phyloP scores from a whole-genome alignment of 1,140 invertebrate genomes.

The Eulimnadia texana region DNA sequence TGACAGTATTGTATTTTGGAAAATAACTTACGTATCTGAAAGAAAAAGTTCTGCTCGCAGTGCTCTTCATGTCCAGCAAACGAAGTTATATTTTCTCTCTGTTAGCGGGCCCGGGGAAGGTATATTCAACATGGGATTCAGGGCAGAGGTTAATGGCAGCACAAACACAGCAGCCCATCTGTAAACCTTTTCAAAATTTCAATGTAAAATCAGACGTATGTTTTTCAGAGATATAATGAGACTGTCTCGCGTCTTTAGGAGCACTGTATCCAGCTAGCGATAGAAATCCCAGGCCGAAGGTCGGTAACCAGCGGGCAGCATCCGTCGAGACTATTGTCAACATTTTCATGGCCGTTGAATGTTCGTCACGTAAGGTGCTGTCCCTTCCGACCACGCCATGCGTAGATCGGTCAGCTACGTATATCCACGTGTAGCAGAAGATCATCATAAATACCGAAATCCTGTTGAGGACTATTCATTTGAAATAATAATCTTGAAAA shows the following conservation, averaged over 20 bases:
- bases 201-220: not conserved
- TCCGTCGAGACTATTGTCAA: slow-evolving; percentile 40
- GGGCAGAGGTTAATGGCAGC: slow-evolving; percentile 32
- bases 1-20: no score
- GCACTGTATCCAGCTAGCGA: slow-evolving; percentile 25
- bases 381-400: slow-evolving; percentile 28
- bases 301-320: slow-evolving; percentile 41
- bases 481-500: not conserved
- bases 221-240: not conserved
- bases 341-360: slow-evolving; percentile 39
- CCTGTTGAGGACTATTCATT: slow-evolving; percentile 33
- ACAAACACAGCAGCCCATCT: slow-evolving; percentile 36
- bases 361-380: slow-evolving; percentile 28
- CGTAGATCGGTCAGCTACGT: slow-evolving; percentile 35
- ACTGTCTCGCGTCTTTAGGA: not conserved
- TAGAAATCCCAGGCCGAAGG: slow-evolving; percentile 34
- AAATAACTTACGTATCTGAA: no score
- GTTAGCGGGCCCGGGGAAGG: no score
- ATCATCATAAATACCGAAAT: slow-evolving; percentile 38
- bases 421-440: slow-evolving; percentile 42
- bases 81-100: no score
- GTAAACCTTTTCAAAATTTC: slow-evolving; percentile 20
- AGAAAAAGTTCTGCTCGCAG: no score
- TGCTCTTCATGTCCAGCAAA: no score
- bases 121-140: slow-evolving; percentile 36